Evolutionary conservation across 2,797 vertebrate species (phyloP), one percentile per base, ranked within the genome.

Genomic region (Oceanodroma leucorhoa): DNA sequence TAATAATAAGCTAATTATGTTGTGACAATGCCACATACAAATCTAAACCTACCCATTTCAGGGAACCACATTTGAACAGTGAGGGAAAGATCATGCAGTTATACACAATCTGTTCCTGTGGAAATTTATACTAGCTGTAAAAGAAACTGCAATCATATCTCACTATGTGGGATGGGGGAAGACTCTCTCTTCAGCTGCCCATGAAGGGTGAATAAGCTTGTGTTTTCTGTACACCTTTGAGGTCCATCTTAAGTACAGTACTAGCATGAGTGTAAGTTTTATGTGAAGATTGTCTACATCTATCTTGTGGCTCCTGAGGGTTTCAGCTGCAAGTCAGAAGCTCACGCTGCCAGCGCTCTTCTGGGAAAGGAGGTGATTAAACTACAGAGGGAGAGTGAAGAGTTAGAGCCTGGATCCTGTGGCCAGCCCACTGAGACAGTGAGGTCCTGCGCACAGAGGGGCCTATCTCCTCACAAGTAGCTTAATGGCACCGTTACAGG

Each of bases 261-360:
- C 29, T 62, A 57, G 64, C 55, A 73, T 7, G n/a, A 91, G 6
- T 15, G 1, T 29, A 70, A 66, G 11, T 78, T 91, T 58, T 57
- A 70, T 78, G 18, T 40, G 27, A 84, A 89, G 19, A 8, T 22
- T 5, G 4, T 57, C 40, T 92, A 7, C 1, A 1, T 76, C 50
- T 84, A 1, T 75, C 53, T 34, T 76, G 70, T 72, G 78, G 82
- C 23, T 94, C 66, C 75, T 82, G 66, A 71, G 50, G 58, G 45
- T 85, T 94, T 95, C 87, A 82, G 32, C 46, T 50, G 61, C 66
- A 53, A 78, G 45, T 62, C 41, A 82, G 66, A 84, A 89, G 50
- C 46, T 89, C 36, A 60, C 1, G 0, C 48, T 93, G 36, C 22
- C 43, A 54, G 55, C 0, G 0, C 16, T 84, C 12, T 87, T 92